Conservation (phyloP, 2,113 vertebrate species). For the Rutilus rutilus region DNA sequence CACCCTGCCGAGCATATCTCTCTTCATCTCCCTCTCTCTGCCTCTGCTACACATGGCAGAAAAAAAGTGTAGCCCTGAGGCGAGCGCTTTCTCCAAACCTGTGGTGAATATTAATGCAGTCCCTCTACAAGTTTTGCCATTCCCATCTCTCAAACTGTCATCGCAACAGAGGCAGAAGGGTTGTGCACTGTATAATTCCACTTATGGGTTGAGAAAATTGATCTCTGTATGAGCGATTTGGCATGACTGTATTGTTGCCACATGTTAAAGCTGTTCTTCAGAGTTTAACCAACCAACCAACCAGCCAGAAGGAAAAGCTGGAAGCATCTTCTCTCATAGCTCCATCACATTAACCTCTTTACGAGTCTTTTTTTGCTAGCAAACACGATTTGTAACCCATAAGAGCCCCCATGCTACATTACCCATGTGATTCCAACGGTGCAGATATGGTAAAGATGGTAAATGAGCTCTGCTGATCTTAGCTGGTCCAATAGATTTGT, state of each 20-base stretch:
- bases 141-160: conserved; percentile 37
- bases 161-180: not conserved
- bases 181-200: conserved; percentile 6
- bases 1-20: conserved; percentile 23
- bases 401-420: conserved; percentile 35
- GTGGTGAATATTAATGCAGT: conserved; percentile 29
- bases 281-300: not conserved
- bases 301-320: not conserved
- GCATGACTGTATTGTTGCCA: not conserved
- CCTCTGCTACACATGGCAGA: conserved; percentile 37
- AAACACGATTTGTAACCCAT: conserved; percentile 26
- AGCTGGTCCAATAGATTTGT: not conserved
- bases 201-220: not conserved
- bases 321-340: not conserved
- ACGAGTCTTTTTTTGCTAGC: not conserved
- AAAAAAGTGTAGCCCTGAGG: conserved; percentile 42
- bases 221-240: not conserved
- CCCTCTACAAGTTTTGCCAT: conserved; percentile 14
- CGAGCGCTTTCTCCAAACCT: conserved; percentile 31
- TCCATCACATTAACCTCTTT: conserved; percentile 13
- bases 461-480: conserved; percentile 20
- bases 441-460: not conserved
- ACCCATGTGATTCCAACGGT: conserved; percentile 16
- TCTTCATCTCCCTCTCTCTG: conserved; percentile 22
- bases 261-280: not conserved